A percentile compares a stretch with the other conserved stretches of the same genome.
Conservation (phyloP, 2,113 vertebrate genomes). For the Callopanchax toddi region DNA sequence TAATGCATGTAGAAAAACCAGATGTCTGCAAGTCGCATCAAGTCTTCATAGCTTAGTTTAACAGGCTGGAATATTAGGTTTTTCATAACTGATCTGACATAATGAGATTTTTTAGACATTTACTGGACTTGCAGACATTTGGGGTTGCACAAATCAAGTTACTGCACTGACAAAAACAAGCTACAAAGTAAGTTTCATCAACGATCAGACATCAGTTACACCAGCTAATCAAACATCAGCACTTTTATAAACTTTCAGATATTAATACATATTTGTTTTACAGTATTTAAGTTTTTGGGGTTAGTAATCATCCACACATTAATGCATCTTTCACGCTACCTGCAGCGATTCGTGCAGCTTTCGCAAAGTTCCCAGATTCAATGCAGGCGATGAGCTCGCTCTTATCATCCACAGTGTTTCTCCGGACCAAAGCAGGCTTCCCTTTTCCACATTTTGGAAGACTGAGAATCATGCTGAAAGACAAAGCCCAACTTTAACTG, state of each 20-base stretch:
- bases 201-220: background rate
- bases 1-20: constrained; percentile 29
- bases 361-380: constrained; percentile 95
- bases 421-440: constrained; percentile 92
- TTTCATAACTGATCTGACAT: background rate
- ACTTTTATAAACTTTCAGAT: no score
- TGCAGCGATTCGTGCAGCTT: constrained; percentile 93
- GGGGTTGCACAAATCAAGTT: background rate
- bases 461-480: constrained; percentile 74
- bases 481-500: background rate
- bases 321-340: constrained; percentile 74
- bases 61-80: background rate
- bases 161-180: no score
- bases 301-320: background rate
- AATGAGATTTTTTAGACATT: background rate
- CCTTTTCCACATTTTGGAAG: constrained; percentile 93
- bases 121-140: constrained; percentile 1
- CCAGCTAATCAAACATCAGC: no score
- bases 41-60: background rate
- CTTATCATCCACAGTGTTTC: constrained; percentile 93
- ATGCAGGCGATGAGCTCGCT: constrained; percentile 95
- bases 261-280: background rate
- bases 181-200: background rate
- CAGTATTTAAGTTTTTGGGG: no score
- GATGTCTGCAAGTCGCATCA: constrained; percentile 25